These are phyloP conservation scores for Hedya salicella DNA, from an alignment of 2,888 invertebrate genomes.

Conservation along the genomic window DNA sequence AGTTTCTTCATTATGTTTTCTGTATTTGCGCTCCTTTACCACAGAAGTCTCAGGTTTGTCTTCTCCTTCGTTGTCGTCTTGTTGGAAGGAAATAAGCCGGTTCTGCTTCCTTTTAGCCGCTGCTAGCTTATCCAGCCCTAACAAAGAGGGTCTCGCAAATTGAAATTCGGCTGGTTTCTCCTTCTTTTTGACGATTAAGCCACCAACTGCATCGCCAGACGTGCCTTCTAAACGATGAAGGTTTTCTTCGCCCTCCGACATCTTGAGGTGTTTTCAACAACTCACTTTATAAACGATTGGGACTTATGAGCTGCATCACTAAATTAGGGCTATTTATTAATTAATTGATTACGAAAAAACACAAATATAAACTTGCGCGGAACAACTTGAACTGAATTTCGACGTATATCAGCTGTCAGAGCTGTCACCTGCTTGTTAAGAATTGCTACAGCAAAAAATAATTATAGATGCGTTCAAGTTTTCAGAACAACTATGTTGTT, in stretches of 20 bases:
- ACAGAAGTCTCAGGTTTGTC: conserved; percentile 55
- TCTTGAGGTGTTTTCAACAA: conserved; percentile 46
- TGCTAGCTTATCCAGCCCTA: conserved; percentile 94
- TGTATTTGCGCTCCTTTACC: conserved; percentile 87
- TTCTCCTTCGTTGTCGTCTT: conserved; percentile 66
- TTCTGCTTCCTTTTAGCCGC: conserved; percentile 89
- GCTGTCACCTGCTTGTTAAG: neutral
- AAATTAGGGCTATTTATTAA: neutral
- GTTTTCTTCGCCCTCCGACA: conserved; percentile 83
- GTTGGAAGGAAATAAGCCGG: conserved; percentile 88
- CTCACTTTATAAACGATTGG: neutral
- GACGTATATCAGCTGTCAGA: conserved; percentile 8
- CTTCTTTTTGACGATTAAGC: conserved; percentile 89
- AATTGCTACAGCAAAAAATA: conserved; percentile 6
- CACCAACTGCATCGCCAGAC: conserved; percentile 87
- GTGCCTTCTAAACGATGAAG: conserved; percentile 90
- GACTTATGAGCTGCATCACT: neutral
- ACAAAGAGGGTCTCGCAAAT: conserved; percentile 89
- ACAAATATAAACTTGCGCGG: conserved; percentile 27
- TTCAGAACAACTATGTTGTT: no score
- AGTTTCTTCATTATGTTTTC: conserved; percentile 93
- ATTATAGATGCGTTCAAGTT: conserved; percentile 14
- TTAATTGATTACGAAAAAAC: neutral
- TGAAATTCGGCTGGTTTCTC: conserved; percentile 87
- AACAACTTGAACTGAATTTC: conserved; percentile 29